Base-by-base conservation (phyloP, 2,797 vertebrate genomes). In the Acipenser ruthenus region DNA sequence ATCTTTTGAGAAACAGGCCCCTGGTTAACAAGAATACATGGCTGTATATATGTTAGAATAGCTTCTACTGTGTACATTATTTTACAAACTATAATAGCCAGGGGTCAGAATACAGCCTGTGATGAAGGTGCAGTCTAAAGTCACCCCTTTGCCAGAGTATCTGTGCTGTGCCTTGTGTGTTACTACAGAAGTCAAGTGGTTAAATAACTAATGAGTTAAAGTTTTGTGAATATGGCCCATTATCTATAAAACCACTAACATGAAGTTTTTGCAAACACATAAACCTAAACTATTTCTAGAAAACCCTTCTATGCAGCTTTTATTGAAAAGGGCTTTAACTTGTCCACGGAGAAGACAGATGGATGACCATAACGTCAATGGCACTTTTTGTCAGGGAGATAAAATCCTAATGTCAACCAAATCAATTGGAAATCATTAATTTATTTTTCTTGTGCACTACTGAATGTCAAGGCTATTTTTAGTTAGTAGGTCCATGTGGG, bases 361-460 rank as follows among this genome's bases (percentile, higher is more conserved):
- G 55, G 55, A 58, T 58, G 55, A 58, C 55, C 55, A 58, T 58
- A 58, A 58, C 15, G 6, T 13, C 55, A 7, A 11, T n/a, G 55
- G 55, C 4, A 58, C 55, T n/a, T 58, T 58, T 11, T n/a, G 55
- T 11, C 3, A 58, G 12, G 12, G 55, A 58, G 11, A 58, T 58
- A 58, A 58, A 58, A 58, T 58, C 55, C 11, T 58, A 11, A 58
- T 58, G 55, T 58, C 55, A 11, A 58, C 55, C 55, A 58, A 37
- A 58, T 58, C 55, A 58, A 58, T 58, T 11, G 11, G 11, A 11
- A 11, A 58, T 58, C 10, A n/a, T 58, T 58, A 11, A 11, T 58
- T 58, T 58, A 13, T 58, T 58, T n/a, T 58, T 58, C 12, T n/a
- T 11, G 12, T 13, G 12, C 52, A 53, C 12, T 9, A 12, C 12